phyloP scores from a whole-genome alignment of 2,113 vertebrate species.

The Aptenodytes patagonicus region DNA sequence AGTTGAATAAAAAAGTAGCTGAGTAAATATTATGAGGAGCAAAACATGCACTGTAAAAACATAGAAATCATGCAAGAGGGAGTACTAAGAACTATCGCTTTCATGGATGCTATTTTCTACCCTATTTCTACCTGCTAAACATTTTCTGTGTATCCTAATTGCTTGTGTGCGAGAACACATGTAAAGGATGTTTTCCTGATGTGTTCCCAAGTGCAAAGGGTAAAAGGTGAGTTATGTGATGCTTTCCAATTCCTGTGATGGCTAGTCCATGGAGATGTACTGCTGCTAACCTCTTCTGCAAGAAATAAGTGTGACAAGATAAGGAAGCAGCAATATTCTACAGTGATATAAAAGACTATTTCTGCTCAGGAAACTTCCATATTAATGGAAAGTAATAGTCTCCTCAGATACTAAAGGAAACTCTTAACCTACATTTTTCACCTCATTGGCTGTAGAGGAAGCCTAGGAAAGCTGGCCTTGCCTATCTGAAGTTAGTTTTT shows the following conservation, averaged over 20 bases:
- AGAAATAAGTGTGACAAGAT: background rate
- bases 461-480: background rate
- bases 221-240: background rate
- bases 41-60: background rate
- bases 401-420: background rate
- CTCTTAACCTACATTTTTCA: background rate
- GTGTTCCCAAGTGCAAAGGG: background rate
- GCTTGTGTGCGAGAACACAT: accelerated
- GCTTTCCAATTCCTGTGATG: background rate
- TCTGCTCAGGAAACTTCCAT: background rate
- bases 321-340: background rate
- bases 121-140: background rate
- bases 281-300: background rate
- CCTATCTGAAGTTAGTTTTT: background rate
- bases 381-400: background rate
- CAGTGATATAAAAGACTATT: background rate
- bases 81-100: background rate
- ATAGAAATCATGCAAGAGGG: background rate
- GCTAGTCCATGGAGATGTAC: background rate
- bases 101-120: background rate
- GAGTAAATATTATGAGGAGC: background rate
- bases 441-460: background rate
- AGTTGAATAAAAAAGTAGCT: background rate
- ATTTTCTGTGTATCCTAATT: background rate
- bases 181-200: background rate